Base-by-base conservation (phyloP, 2,113 vertebrate genomes). In the Chionodraco myersi region DNA sequence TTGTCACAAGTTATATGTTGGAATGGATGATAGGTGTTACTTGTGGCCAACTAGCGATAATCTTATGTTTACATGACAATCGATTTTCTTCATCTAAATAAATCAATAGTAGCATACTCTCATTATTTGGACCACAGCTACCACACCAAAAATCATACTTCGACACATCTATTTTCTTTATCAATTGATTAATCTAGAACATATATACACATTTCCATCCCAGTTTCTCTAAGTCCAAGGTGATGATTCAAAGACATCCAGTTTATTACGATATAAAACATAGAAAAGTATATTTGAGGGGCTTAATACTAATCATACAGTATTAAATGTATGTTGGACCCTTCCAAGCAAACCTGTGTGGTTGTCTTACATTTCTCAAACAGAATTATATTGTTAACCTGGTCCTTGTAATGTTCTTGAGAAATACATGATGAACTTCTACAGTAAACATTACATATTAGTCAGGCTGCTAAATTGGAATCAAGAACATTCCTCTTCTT, bases 1-100 rank as follows among this genome's bases (percentile, higher is more conserved):
- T 91, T 89, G 84, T 90, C 73, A 57, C 52, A 72, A 88, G 76
- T 90, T 80, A 60, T 76, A 64, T 71, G 71, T 74, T 88, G 84
- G 82, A 75, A 74, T 67, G 79, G 74, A 79, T 70, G 74, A 83
- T 79, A 48, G 77, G 52, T 48, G 82, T 91, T 84, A 80, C 83
- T 61, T 84, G 82, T 87, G 84, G 80, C 74, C 87, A 90, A 87
- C 88, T 88, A 90, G 77, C 9, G 13, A 26, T 64, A 63, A 67
- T 75, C 76, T 82, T 63, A 72, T 60, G 80, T 45, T 74, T 66
- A 21, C 68, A 57, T 65, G 45, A 41, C 60, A 63, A 56, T 80
- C 67, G 30, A 30, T 30, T 30, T 30, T 30, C 30, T 30, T 49
- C 54, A 86, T 67, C 52, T 34, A 82, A 85, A 67, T 63, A 47